Conservation (phyloP, 2,888 invertebrate genomes). For the Parascotia fuliginaria region DNA sequence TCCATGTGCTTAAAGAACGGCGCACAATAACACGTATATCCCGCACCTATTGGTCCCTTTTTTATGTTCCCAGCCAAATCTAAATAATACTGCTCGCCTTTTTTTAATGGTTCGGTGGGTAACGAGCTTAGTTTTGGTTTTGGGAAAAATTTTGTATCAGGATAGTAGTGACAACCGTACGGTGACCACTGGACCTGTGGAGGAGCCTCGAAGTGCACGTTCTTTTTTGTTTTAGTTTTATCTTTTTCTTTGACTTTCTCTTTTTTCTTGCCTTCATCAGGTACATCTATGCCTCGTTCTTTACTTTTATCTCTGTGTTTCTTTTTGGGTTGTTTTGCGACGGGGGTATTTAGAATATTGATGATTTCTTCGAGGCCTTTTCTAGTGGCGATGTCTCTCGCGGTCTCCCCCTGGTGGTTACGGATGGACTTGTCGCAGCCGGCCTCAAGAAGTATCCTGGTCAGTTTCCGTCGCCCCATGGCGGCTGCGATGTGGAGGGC, state of each 20-base stretch:
- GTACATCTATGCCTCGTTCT: constrained; percentile 84
- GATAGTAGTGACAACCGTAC: constrained; percentile 96
- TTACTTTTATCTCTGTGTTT: constrained; percentile 79
- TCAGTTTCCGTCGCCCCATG: constrained; percentile 96
- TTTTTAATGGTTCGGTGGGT: constrained; percentile 93
- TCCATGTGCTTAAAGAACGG: constrained; percentile 96
- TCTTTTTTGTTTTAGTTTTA: constrained; percentile 79
- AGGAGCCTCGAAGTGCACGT: constrained; percentile 83
- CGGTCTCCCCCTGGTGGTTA: constrained; percentile 96
- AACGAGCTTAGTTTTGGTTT: constrained; percentile 94
- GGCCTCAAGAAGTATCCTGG: constrained; percentile 95
- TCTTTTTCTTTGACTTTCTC: constrained; percentile 77
- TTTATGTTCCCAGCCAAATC: constrained; percentile 97
- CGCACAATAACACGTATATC: constrained; percentile 96
- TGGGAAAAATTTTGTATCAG: constrained; percentile 94
- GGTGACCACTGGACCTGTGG: constrained; percentile 91
- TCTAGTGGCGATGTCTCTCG: constrained; percentile 94
- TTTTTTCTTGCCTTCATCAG: constrained; percentile 74
- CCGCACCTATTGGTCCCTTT: constrained; percentile 97
- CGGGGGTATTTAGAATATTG: constrained; percentile 88
- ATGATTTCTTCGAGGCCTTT: constrained; percentile 95
- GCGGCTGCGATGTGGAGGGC: constrained; percentile 97
- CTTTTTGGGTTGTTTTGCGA: constrained; percentile 76
- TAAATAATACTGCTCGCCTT: constrained; percentile 97
- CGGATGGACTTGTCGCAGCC: constrained; percentile 88